phyloP scores from a whole-genome alignment of 2,888 invertebrate species.

The Eretmocerus hayati region DNA sequence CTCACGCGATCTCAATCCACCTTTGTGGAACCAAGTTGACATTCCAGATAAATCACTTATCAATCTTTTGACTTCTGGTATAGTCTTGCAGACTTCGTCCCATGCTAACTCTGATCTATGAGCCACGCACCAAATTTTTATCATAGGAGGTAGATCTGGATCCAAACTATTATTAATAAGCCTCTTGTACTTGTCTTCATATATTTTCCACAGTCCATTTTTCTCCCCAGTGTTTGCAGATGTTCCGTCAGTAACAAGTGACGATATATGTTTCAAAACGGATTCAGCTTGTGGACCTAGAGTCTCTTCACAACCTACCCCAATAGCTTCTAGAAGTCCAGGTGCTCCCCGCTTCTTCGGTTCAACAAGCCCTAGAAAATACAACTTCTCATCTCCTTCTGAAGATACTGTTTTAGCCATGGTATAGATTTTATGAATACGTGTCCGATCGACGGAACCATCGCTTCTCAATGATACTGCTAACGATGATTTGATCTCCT shows the following conservation, averaged over 20 bases:
- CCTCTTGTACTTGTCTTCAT: not conserved
- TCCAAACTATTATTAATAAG: not conserved
- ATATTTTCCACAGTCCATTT: not conserved
- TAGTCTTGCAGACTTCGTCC: not conserved
- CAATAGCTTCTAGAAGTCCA: not conserved
- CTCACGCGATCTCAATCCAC: not conserved
- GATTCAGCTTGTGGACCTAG: not conserved
- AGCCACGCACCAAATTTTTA: not conserved
- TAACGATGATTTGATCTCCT: not conserved
- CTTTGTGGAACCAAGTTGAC: not conserved
- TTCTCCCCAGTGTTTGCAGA: too few relatives aligned
- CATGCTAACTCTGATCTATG: not conserved
- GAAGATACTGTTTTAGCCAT: not conserved
- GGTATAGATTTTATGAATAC: not conserved
- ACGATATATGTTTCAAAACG: not conserved
- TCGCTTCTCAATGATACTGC: not conserved
- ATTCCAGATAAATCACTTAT: not conserved
- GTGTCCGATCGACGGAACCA: conserved; percentile 1
- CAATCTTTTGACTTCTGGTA: not conserved
- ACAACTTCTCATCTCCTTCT: not conserved
- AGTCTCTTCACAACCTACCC: not conserved
- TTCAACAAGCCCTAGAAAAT: not conserved
- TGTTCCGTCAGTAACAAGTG: not conserved
- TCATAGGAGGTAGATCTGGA: too few relatives aligned
- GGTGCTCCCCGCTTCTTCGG: not conserved